phyloP scores from a whole-genome alignment of 2,888 invertebrate species.

The Muschampia plurimacula region DNA sequence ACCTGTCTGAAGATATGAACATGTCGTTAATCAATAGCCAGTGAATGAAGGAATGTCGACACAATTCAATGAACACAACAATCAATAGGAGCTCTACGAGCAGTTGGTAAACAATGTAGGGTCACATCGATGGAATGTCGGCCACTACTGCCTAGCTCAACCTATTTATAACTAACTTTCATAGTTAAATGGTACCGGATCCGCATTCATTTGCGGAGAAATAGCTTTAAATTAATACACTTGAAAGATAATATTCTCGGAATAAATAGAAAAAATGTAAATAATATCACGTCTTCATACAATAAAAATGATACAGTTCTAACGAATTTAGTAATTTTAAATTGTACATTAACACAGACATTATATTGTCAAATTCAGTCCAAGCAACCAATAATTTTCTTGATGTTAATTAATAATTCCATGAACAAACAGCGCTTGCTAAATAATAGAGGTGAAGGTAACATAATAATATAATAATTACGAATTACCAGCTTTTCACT shows the following conservation, averaged over 20 bases:
- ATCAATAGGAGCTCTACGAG: conserved; percentile 50
- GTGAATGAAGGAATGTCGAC: conserved; percentile 55
- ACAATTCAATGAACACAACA: conserved; percentile 56
- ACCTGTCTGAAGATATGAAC: conserved; percentile 37
- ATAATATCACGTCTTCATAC: neutral
- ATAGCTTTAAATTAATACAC: conserved; percentile 4
- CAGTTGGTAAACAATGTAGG: conserved; percentile 44
- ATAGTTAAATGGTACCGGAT: conserved; percentile 21
- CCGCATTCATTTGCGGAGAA: conserved; percentile 13
- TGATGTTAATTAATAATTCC: no score
- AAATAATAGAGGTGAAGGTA: no score
- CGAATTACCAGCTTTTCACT: no score
- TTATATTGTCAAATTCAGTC: no score
- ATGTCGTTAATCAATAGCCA: conserved; percentile 57
- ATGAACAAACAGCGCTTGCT: no score
- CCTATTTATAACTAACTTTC: conserved; percentile 30
- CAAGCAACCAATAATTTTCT: no score
- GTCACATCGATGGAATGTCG: conserved; percentile 49
- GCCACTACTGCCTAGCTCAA: conserved; percentile 16
- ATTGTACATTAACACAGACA: no score
- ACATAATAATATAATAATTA: no score
- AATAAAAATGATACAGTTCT: no score
- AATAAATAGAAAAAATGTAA: neutral
- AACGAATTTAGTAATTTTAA: no score
- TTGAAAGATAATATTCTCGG: neutral